These are phyloP conservation scores for Amblyjoppa proteus DNA, from an alignment of 2,888 invertebrate genomes.

Conservation along the genomic window DNA sequence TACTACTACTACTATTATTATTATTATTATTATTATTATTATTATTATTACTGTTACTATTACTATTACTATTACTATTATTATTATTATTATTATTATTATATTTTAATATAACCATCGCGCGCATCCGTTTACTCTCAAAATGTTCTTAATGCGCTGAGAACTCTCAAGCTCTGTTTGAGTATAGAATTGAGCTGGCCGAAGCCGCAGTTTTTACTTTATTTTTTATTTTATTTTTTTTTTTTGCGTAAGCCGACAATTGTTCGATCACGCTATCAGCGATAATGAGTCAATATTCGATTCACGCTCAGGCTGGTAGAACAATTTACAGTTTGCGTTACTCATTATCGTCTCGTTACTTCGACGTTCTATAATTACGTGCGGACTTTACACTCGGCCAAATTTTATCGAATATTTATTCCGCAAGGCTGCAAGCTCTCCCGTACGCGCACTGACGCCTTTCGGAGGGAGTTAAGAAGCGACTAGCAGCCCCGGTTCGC, in stretches of 20 bases:
- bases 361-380: background rate
- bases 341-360: slow-evolving; percentile 20
- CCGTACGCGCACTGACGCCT: slow-evolving; percentile 27
- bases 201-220: background rate
- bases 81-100: no score
- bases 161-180: background rate
- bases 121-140: no score
- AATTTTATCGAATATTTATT: slow-evolving; percentile 59
- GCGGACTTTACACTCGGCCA: slow-evolving; percentile 34
- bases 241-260: background rate
- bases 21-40: no score
- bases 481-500: background rate
- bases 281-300: slow-evolving; percentile 10
- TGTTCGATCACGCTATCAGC: background rate
- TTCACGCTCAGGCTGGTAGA: background rate
- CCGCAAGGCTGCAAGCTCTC: slow-evolving; percentile 6
- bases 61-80: no score
- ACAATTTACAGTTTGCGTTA: slow-evolving; percentile 1
- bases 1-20: no score
- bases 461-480: slow-evolving; percentile 21
- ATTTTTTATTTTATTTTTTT: background rate
- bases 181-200: background rate
- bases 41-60: no score
- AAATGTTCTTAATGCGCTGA: no score
- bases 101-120: no score